phyloP scores from a whole-genome alignment of 2,113 vertebrate species.

The Irena cyanogastra region DNA sequence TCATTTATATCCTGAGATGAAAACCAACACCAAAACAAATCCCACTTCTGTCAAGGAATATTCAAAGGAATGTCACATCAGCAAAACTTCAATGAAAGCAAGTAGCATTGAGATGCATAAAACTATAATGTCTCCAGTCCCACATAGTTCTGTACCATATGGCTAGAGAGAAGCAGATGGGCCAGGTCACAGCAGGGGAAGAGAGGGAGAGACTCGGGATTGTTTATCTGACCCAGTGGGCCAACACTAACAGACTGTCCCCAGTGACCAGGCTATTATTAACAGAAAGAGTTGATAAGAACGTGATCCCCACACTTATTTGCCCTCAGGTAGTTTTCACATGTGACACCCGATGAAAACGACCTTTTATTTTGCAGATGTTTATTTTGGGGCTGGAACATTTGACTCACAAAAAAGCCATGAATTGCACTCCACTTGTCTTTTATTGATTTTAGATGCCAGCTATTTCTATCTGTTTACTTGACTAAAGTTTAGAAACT shows the following conservation, averaged over 20 bases:
- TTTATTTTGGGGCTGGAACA: neutral
- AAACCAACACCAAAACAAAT: neutral
- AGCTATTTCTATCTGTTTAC: neutral
- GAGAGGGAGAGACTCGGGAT: conserved; percentile 3
- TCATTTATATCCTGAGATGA: neutral
- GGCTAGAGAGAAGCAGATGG: conserved; percentile 71
- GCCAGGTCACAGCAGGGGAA: conserved; percentile 62
- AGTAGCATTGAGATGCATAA: conserved; percentile 45
- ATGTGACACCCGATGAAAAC: neutral
- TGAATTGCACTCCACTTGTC: neutral
- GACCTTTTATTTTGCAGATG: neutral
- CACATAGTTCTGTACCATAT: conserved; percentile 60
- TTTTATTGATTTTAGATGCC: neutral
- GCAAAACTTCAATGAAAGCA: conserved; percentile 18
- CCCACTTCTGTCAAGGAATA: neutral
- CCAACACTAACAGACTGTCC: conserved; percentile 37
- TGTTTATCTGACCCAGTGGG: conserved; percentile 56
- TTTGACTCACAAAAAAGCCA: neutral
- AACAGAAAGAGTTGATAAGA: conserved; percentile 11
- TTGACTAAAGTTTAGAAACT: neutral
- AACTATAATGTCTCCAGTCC: conserved; percentile 22
- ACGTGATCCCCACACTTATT: conserved; percentile 19
- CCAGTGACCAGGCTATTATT: conserved; percentile 21
- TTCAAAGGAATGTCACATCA: conserved; percentile 38
- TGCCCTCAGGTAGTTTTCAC: conserved; percentile 48